A percentile compares a stretch with the other conserved stretches of the same genome.
phyloP scores from a whole-genome alignment of 2,888 invertebrate species.

The Dynastes maya region DNA sequence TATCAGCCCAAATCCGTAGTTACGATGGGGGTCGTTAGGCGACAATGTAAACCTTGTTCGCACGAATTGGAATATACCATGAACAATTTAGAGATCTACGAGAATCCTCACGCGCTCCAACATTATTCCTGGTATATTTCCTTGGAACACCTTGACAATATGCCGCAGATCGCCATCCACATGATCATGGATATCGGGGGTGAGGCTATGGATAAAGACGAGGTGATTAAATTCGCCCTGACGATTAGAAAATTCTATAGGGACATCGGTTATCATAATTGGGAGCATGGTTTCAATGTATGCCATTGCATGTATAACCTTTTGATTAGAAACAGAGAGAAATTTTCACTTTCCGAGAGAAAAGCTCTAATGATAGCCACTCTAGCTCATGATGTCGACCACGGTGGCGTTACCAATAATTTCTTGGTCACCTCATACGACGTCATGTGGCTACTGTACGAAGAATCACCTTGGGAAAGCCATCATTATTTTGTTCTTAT shows the following conservation, averaged over 20 bases:
- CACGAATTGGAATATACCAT: constrained; percentile 72
- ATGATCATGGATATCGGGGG: constrained; percentile 73
- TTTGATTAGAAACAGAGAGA: constrained; percentile 70
- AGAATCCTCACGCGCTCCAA: constrained; percentile 67
- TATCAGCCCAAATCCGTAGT: constrained; percentile 22
- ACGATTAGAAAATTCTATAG: constrained; percentile 72
- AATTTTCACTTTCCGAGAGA: constrained; percentile 72
- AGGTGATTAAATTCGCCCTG: constrained; percentile 71
- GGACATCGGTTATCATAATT: constrained; percentile 78
- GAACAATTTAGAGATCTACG: constrained; percentile 67
- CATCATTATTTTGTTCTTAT: constrained; percentile 76
- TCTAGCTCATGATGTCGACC: constrained; percentile 78
- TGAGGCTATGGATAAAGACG: constrained; percentile 67
- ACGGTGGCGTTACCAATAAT: constrained; percentile 77
- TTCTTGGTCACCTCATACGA: constrained; percentile 74
- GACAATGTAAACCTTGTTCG: constrained; percentile 73
- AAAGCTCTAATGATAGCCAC: constrained; percentile 74
- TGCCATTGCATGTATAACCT: constrained; percentile 77
- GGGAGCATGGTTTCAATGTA: constrained; percentile 77
- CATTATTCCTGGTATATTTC: constrained; percentile 75
- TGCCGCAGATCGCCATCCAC: constrained; percentile 72
- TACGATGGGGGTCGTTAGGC: constrained; percentile 64
- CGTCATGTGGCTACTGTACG: constrained; percentile 73
- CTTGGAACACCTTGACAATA: constrained; percentile 70
- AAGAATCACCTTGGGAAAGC: constrained; percentile 74